These are phyloP conservation scores for Cheilinus undulatus DNA, from an alignment of 2,113 vertebrate genomes.

Conservation along the genomic window DNA sequence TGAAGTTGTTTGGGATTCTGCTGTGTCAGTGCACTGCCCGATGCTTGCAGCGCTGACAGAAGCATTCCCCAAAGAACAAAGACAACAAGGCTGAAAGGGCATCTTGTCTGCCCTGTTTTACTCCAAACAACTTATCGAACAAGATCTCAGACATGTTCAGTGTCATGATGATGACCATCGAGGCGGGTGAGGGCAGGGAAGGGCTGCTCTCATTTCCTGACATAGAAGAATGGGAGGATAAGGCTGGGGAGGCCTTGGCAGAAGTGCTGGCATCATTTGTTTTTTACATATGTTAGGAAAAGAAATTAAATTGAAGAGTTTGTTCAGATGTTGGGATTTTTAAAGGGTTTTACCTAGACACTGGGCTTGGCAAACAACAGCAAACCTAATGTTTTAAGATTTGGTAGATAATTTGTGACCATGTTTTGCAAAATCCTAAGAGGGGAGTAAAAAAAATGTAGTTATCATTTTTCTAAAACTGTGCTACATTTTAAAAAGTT, in stretches of 20 bases:
- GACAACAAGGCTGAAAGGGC: not conserved
- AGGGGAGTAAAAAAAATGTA: no score
- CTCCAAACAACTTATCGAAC: not conserved
- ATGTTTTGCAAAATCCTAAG: no score
- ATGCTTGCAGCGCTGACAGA: constrained; percentile 19
- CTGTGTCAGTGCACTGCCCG: constrained; percentile 31
- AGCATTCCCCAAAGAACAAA: constrained; percentile 17
- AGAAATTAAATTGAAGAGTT: no score
- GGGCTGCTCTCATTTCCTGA: not conserved
- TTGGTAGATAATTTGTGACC: no score
- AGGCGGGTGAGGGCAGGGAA: not conserved
- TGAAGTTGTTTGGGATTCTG: constrained; percentile 22
- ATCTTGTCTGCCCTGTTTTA: not conserved
- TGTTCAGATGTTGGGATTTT: no score
- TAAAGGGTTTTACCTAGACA: no score
- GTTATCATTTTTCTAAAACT: no score
- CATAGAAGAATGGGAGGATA: not conserved
- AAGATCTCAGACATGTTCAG: not conserved
- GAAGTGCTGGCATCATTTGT: not conserved
- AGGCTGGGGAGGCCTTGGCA: not conserved
- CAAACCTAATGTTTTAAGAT: no score
- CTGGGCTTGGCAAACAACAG: no score
- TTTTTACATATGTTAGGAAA: no score
- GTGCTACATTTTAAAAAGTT: no score
- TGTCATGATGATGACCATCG: not conserved